These are phyloP conservation scores for Gymnoscopelus braueri DNA, from an alignment of 2,797 vertebrate species.

Conservation along the genomic window DNA sequence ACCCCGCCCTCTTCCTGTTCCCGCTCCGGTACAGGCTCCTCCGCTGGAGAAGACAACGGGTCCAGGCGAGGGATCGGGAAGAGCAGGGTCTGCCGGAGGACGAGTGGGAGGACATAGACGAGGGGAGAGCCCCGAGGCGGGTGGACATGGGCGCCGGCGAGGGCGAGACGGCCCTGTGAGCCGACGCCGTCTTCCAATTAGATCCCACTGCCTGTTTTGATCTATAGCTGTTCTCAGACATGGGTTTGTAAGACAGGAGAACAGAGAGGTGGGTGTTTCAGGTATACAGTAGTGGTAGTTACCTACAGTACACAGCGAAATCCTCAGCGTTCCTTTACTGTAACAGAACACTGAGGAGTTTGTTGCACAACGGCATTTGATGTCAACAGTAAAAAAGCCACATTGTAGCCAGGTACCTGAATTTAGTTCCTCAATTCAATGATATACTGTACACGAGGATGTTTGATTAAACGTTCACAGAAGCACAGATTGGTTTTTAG, in stretches of 20 bases:
- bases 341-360: too few relatives aligned
- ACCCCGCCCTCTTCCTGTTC: conserved; percentile 91
- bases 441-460: conserved; percentile 12
- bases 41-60: conserved; percentile 62
- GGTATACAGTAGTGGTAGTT: conserved; percentile 50
- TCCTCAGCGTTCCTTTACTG: too few relatives aligned
- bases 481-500: background rate
- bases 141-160: conserved; percentile 78
- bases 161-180: conserved; percentile 76
- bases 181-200: conserved; percentile 46
- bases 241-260: conserved; percentile 9
- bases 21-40: conserved; percentile 80
- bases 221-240: conserved; percentile 11
- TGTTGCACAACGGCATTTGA: conserved; percentile 33
- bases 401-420: conserved; percentile 12
- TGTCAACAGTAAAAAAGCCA: conserved; percentile 10
- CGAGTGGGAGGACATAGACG: conserved; percentile 76
- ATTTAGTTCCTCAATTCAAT: conserved; percentile 30
- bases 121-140: conserved; percentile 67
- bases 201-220: conserved; percentile 2
- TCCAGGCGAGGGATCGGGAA: conserved; percentile 53
- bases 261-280: conserved; percentile 40
- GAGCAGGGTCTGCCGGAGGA: conserved; percentile 48
- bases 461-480: conserved; percentile 13
- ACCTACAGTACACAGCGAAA: background rate